Base-by-base conservation (phyloP, 2,113 vertebrate genomes). In the Podarcis raffonei region DNA sequence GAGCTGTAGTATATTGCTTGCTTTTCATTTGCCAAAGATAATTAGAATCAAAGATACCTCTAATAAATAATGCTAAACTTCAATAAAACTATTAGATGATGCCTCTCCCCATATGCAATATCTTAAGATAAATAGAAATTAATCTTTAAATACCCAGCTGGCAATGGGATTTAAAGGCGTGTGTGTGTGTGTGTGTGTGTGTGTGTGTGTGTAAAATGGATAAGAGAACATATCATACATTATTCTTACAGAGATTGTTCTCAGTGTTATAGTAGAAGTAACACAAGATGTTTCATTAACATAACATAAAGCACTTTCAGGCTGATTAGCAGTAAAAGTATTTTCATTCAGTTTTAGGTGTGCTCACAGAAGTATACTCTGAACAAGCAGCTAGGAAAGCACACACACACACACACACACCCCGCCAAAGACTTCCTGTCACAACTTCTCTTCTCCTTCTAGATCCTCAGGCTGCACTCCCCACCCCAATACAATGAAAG, bases 21-120 rank as follows among this genome's bases (percentile, higher is more conserved):
- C 8, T 81, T 87, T 53, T 80, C 77, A 87, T 68, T 78, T 79
- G 39, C 37, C 76, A 78, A 66, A 79, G 75, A 86, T 66, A 79
- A 86, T 68, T 79, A 18, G 6, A 79, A 69, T 69, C 62, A 53
- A 79, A 87, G 76, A 79, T 48, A 53, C n/a, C 39, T 69, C 30
- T 42, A 86, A 68, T 86, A 32, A 78, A 78, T 78, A 68, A 53
- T 79, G 39, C 65, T 78, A 53, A 87, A 80, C 30, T 79, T 87
- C 62, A 32, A 35, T 32, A 6, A 69, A 42, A 42, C 13, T 42
- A 83, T 83, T 83, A 32, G 30, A 42, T 30, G 37, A 86, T 78
- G 37, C 62, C 25, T 68, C 75, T 86, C 27, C 20, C 62, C 22
- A 53, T 79, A 80, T 57, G n/a, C 57, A 81, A 39, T 59, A 81